Evolutionary conservation across 92 coral and sea anemone genomes (phyloP).

Genomic region (Porites divaricata): DNA sequence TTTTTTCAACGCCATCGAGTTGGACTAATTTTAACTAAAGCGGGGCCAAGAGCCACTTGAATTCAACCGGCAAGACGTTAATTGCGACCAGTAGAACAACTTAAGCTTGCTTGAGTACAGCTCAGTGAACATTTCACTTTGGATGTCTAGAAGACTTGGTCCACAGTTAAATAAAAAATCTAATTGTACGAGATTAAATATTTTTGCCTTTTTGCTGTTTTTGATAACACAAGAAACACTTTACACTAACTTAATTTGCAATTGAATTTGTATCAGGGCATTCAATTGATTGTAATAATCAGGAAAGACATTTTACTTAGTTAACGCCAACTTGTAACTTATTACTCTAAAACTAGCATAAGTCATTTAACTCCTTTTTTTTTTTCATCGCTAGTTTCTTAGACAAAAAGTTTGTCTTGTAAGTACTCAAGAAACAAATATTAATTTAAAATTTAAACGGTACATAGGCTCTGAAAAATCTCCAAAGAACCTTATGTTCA

Average conservation of each 20-base stretch:
- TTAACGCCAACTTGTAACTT: too few species aligned
- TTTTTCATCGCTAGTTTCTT: too few species aligned
- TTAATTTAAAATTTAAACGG: too few species aligned
- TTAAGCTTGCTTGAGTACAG: not conserved
- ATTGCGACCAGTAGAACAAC: not conserved
- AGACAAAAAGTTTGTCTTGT: too few species aligned
- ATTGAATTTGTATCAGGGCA: not conserved
- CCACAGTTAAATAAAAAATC: too few species aligned
- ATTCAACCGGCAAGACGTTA: not conserved
- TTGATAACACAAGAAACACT: not conserved
- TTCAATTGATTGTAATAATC: not conserved
- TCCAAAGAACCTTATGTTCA: not conserved
- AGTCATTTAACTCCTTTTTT: too few species aligned
- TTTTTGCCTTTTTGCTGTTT: too few species aligned
- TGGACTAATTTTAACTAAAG: not conserved
- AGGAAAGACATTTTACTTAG: not conserved
- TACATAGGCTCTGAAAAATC: not conserved
- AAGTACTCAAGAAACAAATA: too few species aligned
- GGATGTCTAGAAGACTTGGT: not conserved
- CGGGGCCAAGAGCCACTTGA: conserved; percentile 5
- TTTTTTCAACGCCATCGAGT: not conserved
- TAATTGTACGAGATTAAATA: too few species aligned
- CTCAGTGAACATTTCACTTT: not conserved
- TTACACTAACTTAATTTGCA: not conserved
- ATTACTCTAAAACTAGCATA: too few species aligned